Evolutionary conservation across 2,888 invertebrate genomes (phyloP).

Genomic region (Drosophila sordidula): DNA sequence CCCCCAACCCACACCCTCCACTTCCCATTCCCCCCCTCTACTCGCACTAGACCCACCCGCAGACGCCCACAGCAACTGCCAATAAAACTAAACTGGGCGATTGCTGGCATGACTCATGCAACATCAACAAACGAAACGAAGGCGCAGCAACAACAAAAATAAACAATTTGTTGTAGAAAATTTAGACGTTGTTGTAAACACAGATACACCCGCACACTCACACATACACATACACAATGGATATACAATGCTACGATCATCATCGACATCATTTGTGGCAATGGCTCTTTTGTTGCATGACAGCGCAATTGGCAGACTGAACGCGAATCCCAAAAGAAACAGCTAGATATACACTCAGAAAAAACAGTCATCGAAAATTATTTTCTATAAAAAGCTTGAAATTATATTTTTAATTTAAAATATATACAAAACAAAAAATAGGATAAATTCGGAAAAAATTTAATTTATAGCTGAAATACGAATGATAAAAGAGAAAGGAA

Average conservation of each 20-base stretch:
- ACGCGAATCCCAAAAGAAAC: slow-evolving; percentile 17
- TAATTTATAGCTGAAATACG: too few species aligned
- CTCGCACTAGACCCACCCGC: slow-evolving; percentile 32
- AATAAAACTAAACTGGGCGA: slow-evolving; percentile 76
- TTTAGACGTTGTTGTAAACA: slow-evolving; percentile 74
- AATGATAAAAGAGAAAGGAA: too few species aligned
- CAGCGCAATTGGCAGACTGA: slow-evolving; percentile 74
- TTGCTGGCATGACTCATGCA: slow-evolving; percentile 76
- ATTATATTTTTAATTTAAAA: neutral
- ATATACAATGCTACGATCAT: slow-evolving; percentile 30
- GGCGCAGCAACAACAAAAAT: slow-evolving; percentile 66
- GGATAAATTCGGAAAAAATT: neutral
- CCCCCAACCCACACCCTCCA: slow-evolving; percentile 26
- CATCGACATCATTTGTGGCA: slow-evolving; percentile 51
- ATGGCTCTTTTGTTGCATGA: slow-evolving; percentile 78
- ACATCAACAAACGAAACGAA: slow-evolving; percentile 69
- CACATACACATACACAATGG: slow-evolving; percentile 10
- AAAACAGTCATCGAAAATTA: neutral
- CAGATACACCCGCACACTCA: slow-evolving; percentile 17
- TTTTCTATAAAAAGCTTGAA: neutral
- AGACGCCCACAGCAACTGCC: slow-evolving; percentile 70
- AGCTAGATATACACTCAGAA: slow-evolving; percentile 10
- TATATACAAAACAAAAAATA: neutral
- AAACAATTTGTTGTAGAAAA: slow-evolving; percentile 77
- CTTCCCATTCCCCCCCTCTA: slow-evolving; percentile 37